A percentile compares a stretch with the other conserved stretches of the same genome.
phyloP scores from a whole-genome alignment of 1,140 invertebrate genomes.

The Hyles vespertilio region DNA sequence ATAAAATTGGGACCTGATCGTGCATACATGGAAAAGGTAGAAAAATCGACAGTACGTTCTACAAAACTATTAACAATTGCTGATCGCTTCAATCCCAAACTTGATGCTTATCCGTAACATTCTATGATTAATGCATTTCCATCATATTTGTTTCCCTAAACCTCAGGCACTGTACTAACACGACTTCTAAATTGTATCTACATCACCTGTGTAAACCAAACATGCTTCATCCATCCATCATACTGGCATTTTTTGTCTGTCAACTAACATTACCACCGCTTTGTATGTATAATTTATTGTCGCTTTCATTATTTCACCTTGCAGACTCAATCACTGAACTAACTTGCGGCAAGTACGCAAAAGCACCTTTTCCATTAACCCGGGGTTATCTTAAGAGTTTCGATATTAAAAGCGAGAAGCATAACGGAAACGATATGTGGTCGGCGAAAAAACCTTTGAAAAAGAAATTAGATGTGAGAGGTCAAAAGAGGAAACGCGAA shows the following conservation, averaged over 20 bases:
- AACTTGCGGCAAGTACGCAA: conserved; percentile 48
- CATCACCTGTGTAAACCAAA: no score
- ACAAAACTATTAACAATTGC: no score
- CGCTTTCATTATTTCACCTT: conserved; percentile 66
- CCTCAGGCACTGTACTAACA: no score
- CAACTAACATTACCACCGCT: conserved; percentile 29
- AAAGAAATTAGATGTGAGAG: conserved; percentile 22
- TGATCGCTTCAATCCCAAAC: no score
- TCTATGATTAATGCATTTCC: no score
- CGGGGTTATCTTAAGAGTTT: conserved; percentile 54
- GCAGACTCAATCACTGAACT: conserved; percentile 46
- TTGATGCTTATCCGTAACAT: no score
- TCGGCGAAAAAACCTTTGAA: conserved; percentile 16
- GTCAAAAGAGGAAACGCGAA: conserved; percentile 25
- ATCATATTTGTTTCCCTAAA: no score
- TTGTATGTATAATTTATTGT: conserved; percentile 48
- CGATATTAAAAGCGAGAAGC: conserved; percentile 16
- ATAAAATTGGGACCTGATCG: no score
- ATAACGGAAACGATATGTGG: conserved; percentile 2
- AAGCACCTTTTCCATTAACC: conserved; percentile 65
- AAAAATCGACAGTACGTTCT: no score
- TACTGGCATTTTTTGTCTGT: conserved; percentile 3
- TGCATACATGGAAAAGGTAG: no score
- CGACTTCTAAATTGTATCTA: no score
- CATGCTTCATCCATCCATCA: no score